Evolutionary conservation across 2,113 vertebrate species (phyloP), one percentile per base, ranked within the genome.

Genomic region (Limanda limanda): DNA sequence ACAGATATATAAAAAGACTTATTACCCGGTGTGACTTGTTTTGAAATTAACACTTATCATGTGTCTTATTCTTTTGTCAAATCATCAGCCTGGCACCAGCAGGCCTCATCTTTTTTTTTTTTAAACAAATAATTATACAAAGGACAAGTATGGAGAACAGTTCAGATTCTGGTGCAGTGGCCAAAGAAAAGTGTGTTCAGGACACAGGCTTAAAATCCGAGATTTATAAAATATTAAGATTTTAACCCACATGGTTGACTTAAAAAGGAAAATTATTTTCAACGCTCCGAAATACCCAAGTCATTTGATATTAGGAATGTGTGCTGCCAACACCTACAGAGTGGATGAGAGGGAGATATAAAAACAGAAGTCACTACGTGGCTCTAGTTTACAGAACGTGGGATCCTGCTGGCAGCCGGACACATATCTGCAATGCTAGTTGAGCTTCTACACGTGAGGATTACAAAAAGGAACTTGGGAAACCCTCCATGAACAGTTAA

Each of bases 401-500:
- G 31, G 61, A 65, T 67, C 35, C 78, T 40, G 74, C 79, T 21
- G 56, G 80, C 69, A 87, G 74, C 79, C 57, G 65, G 21, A 74
- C 60, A 59, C 54, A 52, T 24, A 40, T 66, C 66, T 47, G 35
- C 76, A 65, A 86, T 69, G 76, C 82, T 86, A 79, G 83, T 59
- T 12, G 45, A 79, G 72, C 74, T 74, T 87, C 89, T 91, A 90
- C 78, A 71, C 57, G 82, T 51, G 23, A 63, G 11, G 78, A 68
- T 78, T 82, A 82, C 18, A 54, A 54, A 90, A 80, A 80, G 40
- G 55, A 86, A 78, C 61, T 56, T 68, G 55, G 62, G 74, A 79
- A 82, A 83, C 67, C 75, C 61, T 82, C 76, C 72, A 84, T 77
- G 80, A 84, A 89, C 90, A 81, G 76, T 84, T 76, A 93, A 88